Percentiles rank a stretch among this genome's conserved stretches.
phyloP scores from a whole-genome alignment of 2,888 invertebrate species.

The Phorcus lineatus region DNA sequence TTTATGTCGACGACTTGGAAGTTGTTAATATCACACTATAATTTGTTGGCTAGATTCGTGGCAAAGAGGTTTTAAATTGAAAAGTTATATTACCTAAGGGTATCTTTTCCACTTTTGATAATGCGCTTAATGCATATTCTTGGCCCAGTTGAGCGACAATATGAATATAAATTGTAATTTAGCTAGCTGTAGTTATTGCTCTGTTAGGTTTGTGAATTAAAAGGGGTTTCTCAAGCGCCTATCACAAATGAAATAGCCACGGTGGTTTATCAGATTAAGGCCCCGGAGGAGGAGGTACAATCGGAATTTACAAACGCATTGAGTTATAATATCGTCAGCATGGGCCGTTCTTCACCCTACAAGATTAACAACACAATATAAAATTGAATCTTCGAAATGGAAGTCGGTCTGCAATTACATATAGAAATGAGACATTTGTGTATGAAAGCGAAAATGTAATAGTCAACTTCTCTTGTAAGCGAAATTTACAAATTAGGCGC shows the following conservation, averaged over 20 bases:
- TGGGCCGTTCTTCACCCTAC: neutral
- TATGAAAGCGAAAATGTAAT: conserved; percentile 23
- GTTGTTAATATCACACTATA: neutral
- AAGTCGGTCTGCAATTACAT: neutral
- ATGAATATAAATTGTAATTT: conserved; percentile 20
- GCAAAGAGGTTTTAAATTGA: conserved; percentile 17
- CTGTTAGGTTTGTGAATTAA: neutral
- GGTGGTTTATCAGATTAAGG: conserved; percentile 3
- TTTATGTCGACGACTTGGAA: neutral
- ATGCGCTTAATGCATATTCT: conserved; percentile 6
- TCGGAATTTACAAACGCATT: conserved; percentile 13
- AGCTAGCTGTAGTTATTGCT: conserved; percentile 4
- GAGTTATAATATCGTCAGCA: conserved; percentile 9
- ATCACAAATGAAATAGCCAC: conserved; percentile 7
- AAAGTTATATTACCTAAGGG: conserved; percentile 24
- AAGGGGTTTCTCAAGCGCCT: neutral
- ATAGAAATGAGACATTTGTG: conserved; percentile 21
- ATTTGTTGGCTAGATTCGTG: neutral
- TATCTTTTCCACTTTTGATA: conserved; percentile 23
- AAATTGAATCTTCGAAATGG: conserved; percentile 2
- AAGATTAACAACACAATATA: conserved; percentile 18
- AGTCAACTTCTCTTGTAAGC: neutral
- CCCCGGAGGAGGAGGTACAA: neutral
- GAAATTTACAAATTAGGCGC: conserved; percentile 20
- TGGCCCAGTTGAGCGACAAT: neutral